Conservation (phyloP, 2,113 vertebrate genomes). For the Cranoglanis bouderius region DNA sequence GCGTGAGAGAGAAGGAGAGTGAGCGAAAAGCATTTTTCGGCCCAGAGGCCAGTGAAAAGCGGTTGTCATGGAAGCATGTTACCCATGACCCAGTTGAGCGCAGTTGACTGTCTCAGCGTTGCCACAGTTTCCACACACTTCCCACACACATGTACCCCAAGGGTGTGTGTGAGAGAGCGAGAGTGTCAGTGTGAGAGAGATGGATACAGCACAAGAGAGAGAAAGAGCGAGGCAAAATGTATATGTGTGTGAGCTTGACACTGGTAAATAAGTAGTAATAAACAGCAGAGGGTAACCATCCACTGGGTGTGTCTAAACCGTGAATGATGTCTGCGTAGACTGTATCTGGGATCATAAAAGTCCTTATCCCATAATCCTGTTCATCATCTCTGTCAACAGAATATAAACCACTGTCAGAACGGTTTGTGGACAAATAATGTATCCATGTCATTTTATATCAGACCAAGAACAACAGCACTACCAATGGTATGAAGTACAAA, state of each 20-base stretch:
- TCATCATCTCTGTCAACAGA: neutral
- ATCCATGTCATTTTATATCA: neutral
- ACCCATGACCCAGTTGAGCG: constrained; percentile 86
- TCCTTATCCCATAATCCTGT: neutral
- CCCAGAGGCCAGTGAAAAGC: constrained; percentile 79
- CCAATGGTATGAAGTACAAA: neutral
- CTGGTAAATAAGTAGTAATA: neutral
- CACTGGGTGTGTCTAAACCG: neutral
- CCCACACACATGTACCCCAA: constrained; percentile 63
- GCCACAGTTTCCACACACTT: constrained; percentile 73
- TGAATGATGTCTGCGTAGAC: neutral
- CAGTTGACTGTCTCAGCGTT: constrained; percentile 68
- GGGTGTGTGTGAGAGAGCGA: constrained; percentile 21
- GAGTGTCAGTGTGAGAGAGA: constrained; percentile 7
- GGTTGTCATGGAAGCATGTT: constrained; percentile 90
- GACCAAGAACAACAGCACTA: neutral
- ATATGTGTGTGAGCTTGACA: neutral
- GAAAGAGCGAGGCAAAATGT: neutral
- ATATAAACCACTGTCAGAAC: neutral
- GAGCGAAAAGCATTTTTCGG: constrained; percentile 79
- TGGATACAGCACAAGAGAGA: constrained; percentile 1
- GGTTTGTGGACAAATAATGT: neutral
- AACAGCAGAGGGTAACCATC: neutral
- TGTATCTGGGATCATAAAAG: neutral
- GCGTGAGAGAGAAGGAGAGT: constrained; percentile 68